Evolutionary conservation across 2,888 invertebrate species (phyloP).

Genomic region (Spilosoma lubricipeda): DNA sequence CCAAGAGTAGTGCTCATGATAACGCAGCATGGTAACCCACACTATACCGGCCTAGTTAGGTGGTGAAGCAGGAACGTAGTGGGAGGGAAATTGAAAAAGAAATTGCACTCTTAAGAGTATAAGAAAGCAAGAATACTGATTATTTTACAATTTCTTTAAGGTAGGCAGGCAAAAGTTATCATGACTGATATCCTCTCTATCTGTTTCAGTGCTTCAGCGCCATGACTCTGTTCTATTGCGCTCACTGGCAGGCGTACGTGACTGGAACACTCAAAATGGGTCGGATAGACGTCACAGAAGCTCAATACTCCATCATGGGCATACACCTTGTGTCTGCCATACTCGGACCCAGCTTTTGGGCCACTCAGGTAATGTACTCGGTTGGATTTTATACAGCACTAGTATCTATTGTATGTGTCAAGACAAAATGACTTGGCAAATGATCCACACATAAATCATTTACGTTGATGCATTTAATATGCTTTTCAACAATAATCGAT

Average conservation of each 20-base stretch:
- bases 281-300: slow-evolving; percentile 98
- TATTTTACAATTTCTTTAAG: too few species aligned
- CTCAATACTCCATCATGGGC: slow-evolving; percentile 96
- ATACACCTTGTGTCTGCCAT: slow-evolving; percentile 95
- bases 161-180: not conserved
- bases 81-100: too few species aligned
- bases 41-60: too few species aligned
- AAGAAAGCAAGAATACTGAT: too few species aligned
- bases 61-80: too few species aligned
- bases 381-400: slow-evolving; percentile 5
- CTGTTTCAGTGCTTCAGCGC: slow-evolving; percentile 94
- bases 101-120: too few species aligned
- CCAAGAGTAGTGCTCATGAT: too few species aligned
- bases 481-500: not conserved
- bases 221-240: slow-evolving; percentile 98
- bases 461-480: not conserved
- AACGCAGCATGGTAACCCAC: too few species aligned
- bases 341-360: slow-evolving; percentile 96
- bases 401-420: not conserved
- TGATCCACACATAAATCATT: not conserved
- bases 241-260: slow-evolving; percentile 99
- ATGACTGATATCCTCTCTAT: not conserved
- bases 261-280: slow-evolving; percentile 97
- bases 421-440: slow-evolving; percentile 12
- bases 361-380: slow-evolving; percentile 82